Conservation (phyloP, 2,797 vertebrate genomes). For the Gymnoscopelus braueri region DNA sequence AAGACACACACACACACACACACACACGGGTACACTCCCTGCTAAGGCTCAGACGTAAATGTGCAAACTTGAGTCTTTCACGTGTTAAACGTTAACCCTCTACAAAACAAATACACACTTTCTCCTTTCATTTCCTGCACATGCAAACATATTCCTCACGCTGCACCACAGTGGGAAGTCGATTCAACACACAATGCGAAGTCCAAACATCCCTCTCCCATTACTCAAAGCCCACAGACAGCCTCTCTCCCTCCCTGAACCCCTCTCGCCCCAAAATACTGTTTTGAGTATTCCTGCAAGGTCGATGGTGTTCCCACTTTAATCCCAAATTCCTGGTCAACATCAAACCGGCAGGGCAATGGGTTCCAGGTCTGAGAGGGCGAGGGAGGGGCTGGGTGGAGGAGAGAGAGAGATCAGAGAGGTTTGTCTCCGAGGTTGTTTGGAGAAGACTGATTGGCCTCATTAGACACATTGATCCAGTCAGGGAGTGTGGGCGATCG, state of each 20-base stretch:
- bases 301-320: constrained; percentile 32
- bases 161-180: constrained; percentile 45
- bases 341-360: constrained; percentile 36
- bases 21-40: constrained; percentile 45
- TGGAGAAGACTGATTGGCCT: constrained; percentile 39
- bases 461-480: constrained; percentile 37
- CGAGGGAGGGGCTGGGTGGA: background rate
- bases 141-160: constrained; percentile 36
- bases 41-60: constrained; percentile 49
- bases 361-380: constrained; percentile 18
- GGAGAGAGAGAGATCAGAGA: constrained; percentile 26
- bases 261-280: background rate
- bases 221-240: background rate
- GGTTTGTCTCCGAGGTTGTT: constrained; percentile 40
- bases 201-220: constrained; percentile 45
- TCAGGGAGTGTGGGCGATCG: constrained; percentile 7
- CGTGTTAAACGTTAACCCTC: constrained; percentile 71
- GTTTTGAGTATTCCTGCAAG: constrained; percentile 17
- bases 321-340: constrained; percentile 46
- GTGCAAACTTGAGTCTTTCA: constrained; percentile 62
- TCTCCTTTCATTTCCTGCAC: constrained; percentile 19
- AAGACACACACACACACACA: constrained; percentile 33
- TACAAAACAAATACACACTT: constrained; percentile 35
- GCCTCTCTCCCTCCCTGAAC: background rate
- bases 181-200: constrained; percentile 32